Evolutionary conservation across 2,113 vertebrate species (phyloP).

Genomic region (Onychostruthus taczanowskii): DNA sequence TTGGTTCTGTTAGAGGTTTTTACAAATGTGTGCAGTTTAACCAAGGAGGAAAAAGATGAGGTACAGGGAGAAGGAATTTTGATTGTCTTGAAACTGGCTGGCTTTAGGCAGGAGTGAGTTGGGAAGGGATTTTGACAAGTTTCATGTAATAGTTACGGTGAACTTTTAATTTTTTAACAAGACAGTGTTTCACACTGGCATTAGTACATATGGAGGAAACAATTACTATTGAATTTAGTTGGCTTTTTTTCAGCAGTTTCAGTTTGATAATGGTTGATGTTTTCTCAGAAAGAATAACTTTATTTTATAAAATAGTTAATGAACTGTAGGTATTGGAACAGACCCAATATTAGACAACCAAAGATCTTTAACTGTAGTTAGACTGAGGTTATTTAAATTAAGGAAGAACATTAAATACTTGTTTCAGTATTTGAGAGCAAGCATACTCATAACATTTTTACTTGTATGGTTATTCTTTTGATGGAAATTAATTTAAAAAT

Average conservation of each 20-base stretch:
- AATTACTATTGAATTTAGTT: neutral
- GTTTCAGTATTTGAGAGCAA: neutral
- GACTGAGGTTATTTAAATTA: neutral
- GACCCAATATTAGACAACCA: neutral
- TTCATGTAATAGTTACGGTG: neutral
- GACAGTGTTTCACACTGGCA: neutral
- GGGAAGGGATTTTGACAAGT: neutral
- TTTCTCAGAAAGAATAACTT: neutral
- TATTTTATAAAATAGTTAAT: neutral
- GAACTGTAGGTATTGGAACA: neutral
- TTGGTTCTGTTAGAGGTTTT: neutral
- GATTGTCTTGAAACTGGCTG: neutral
- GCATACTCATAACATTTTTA: neutral
- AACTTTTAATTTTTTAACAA: neutral
- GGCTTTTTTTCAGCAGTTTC: neutral
- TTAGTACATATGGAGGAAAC: neutral
- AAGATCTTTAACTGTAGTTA: neutral
- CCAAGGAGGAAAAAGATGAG: neutral
- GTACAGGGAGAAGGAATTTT: neutral
- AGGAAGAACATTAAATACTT: neutral
- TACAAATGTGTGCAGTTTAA: neutral
- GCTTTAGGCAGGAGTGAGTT: neutral
- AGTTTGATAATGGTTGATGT: neutral
- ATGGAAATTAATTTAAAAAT: slow-evolving; percentile 28
- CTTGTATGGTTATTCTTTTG: neutral